Conservation (phyloP, 2,113 vertebrate genomes). For the Prunella fulvescens region DNA sequence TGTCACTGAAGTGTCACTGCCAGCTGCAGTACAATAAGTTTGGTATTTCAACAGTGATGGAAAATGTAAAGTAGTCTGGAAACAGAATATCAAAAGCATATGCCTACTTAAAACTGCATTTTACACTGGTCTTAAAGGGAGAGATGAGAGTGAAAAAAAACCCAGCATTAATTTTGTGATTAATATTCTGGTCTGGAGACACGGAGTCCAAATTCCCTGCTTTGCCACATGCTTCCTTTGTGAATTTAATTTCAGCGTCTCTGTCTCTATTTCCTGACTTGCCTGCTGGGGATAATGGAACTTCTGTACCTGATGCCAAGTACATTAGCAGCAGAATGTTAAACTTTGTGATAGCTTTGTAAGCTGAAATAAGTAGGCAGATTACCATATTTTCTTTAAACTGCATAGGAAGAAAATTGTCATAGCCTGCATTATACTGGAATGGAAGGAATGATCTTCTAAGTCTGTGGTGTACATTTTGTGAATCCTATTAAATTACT, state of each 20-base stretch:
- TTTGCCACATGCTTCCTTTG: neutral
- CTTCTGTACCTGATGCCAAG: slow-evolving; percentile 8
- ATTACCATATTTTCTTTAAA: neutral
- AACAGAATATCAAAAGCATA: neutral
- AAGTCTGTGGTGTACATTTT: neutral
- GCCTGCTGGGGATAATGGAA: slow-evolving; percentile 8
- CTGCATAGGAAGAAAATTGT: neutral
- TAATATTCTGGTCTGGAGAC: neutral
- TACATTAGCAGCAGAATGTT: neutral
- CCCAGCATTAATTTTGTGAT: neutral
- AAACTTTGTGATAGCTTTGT: neutral
- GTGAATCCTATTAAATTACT: neutral
- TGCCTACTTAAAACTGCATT: neutral
- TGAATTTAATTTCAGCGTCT: neutral
- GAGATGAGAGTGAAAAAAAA: neutral
- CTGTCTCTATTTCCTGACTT: neutral
- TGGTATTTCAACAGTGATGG: neutral
- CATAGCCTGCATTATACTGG: neutral
- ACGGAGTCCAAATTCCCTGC: neutral
- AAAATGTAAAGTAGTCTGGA: neutral
- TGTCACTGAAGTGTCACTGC: neutral
- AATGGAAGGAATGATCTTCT: neutral
- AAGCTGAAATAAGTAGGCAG: neutral
- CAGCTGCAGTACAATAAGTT: accelerated
- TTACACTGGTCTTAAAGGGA: neutral